phyloP scores from a whole-genome alignment of 2,888 invertebrate genomes.

The Sinodicranocentrus sp. region DNA sequence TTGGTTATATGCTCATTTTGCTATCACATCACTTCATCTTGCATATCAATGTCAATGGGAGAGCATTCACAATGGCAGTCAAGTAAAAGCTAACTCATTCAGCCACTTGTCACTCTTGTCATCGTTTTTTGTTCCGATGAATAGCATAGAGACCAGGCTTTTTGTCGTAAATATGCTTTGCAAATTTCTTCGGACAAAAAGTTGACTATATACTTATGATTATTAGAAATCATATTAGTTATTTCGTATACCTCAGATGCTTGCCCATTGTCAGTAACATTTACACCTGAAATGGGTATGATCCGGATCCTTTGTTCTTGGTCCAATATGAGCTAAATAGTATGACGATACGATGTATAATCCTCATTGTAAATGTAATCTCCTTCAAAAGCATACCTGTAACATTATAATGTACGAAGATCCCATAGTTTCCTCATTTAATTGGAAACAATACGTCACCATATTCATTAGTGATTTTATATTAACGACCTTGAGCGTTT shows the following conservation, averaged over 20 bases:
- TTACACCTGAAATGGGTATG: no score
- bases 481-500: conserved; percentile 8
- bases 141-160: conserved; percentile 10
- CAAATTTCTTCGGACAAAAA: neutral
- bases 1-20: neutral
- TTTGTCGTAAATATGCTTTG: conserved; percentile 20
- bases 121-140: conserved; percentile 55
- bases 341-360: no score
- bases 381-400: no score
- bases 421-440: conserved; percentile 17
- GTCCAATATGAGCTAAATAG: no score
- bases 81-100: conserved; percentile 62
- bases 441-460: conserved; percentile 11
- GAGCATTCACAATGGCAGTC: conserved; percentile 38
- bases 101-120: conserved; percentile 63
- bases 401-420: no score
- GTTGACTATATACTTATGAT: no score
- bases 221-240: no score
- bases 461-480: neutral
- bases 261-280: no score
- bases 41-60: conserved; percentile 57
- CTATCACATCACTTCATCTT: conserved; percentile 31
- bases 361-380: no score
- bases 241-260: no score
- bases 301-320: no score